phyloP scores from a whole-genome alignment of 2,113 vertebrate species.

The Calyptomena viridis region DNA sequence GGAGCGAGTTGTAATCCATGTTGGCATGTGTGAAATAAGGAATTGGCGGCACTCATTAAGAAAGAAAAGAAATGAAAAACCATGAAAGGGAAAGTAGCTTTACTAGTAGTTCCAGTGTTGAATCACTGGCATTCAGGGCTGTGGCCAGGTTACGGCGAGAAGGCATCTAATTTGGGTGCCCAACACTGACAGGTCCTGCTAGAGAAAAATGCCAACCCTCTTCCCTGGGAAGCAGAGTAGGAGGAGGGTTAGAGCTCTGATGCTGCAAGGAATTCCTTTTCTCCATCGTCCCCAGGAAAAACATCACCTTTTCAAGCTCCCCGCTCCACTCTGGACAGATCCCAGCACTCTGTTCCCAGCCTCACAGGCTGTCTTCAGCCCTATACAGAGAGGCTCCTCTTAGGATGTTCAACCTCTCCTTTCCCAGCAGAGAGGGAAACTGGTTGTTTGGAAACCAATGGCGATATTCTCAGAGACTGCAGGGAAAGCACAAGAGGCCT shows the following conservation, averaged over 20 bases:
- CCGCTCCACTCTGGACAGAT: neutral
- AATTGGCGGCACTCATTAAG: neutral
- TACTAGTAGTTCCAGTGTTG: neutral
- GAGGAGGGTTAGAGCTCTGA: neutral
- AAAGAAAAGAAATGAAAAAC: neutral
- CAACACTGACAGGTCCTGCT: neutral
- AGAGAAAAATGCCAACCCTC: neutral
- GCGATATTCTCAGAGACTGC: neutral
- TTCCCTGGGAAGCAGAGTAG: neutral
- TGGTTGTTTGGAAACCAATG: neutral
- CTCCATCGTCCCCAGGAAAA: neutral
- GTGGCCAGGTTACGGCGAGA: neutral
- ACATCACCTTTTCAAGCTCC: neutral
- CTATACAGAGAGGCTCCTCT: neutral
- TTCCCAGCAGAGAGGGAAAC: neutral
- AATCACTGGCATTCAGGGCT: neutral
- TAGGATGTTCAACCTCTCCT: neutral
- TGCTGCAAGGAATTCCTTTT: neutral
- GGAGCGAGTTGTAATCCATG: neutral
- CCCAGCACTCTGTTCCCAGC: neutral
- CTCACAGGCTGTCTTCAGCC: accelerated
- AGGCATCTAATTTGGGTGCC: neutral
- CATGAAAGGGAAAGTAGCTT: neutral
- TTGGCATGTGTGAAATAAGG: neutral
- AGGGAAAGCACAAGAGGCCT: neutral